Conservation (phyloP, 2,797 vertebrate genomes). For the Sebastes minor region DNA sequence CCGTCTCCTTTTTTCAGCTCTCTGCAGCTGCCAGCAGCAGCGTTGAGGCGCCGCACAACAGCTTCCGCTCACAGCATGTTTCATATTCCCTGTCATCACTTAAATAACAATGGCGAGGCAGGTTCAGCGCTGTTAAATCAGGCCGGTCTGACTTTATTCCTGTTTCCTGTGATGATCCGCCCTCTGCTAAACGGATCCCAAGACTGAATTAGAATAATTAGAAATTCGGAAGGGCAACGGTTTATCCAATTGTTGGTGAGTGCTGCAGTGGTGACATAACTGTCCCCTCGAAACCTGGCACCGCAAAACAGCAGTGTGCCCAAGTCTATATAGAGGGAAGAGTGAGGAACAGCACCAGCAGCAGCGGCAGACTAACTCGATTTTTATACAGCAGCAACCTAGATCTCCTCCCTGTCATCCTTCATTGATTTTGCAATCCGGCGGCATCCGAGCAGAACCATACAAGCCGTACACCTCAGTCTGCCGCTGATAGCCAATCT, state of each 20-base stretch:
- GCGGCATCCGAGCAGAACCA: conserved; percentile 69
- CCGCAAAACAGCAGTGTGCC: conserved; percentile 24
- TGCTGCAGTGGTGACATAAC: conserved; percentile 63
- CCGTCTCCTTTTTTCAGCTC: conserved; percentile 3
- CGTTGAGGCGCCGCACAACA: conserved; percentile 15
- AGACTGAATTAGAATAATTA: conserved; percentile 48
- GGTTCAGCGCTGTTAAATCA: conserved; percentile 10
- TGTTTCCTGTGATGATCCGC: conserved; percentile 35
- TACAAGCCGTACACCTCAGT: conserved; percentile 64
- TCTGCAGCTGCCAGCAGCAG: conserved; percentile 28
- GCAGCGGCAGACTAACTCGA: conserved; percentile 38
- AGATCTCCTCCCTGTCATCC: conserved; percentile 74
- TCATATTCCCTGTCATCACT: conserved; percentile 31
- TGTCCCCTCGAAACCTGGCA: conserved; percentile 21
- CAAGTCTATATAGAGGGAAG: conserved; percentile 24
- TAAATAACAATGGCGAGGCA: conserved; percentile 23
- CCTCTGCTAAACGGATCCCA: conserved; percentile 28
- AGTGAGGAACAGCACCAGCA: conserved; percentile 3
- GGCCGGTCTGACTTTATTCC: background rate
- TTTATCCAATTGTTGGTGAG: conserved; percentile 42
- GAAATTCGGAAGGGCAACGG: conserved; percentile 3
- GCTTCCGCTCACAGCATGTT: conserved; percentile 15
- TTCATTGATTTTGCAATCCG: conserved; percentile 79
- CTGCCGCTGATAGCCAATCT: conserved; percentile 72
- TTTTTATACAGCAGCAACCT: conserved; percentile 60